Evolutionary conservation across 2,797 vertebrate species (phyloP).

Genomic region (Zenarchopterus dispar): DNA sequence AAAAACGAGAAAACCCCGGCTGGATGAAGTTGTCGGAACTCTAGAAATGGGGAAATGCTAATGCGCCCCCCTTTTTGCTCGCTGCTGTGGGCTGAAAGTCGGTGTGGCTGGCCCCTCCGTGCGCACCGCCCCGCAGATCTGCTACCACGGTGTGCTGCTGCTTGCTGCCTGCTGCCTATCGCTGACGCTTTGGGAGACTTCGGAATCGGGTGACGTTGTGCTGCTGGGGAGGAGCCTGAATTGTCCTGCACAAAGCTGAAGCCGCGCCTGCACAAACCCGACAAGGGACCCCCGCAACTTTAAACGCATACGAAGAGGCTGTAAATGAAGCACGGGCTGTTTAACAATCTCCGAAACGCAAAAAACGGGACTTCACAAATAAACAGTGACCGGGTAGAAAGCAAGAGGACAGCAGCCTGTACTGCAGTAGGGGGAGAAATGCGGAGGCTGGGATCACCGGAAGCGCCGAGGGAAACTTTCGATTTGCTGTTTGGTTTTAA

Average conservation of each 20-base stretch:
- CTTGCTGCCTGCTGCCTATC: conserved; percentile 46
- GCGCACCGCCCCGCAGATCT: conserved; percentile 62
- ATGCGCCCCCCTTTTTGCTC: conserved; percentile 7
- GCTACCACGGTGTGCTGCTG: conserved; percentile 61
- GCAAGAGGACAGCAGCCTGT: too few species aligned
- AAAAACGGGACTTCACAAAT: too few species aligned
- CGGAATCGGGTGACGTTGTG: conserved; percentile 76
- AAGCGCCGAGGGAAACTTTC: too few species aligned
- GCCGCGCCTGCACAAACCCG: conserved; percentile 3
- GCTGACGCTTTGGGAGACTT: conserved; percentile 68
- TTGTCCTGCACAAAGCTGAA: conserved; percentile 53
- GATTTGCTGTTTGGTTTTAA: too few species aligned
- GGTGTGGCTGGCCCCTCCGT: conserved; percentile 27
- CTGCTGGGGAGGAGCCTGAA: conserved; percentile 70
- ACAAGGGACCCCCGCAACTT: conserved; percentile 25
- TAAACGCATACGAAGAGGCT: neutral
- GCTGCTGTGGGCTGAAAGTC: conserved; percentile 9
- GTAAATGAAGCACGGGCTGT: too few species aligned
- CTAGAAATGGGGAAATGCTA: conserved; percentile 23
- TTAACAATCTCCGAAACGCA: too few species aligned
- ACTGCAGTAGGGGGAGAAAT: too few species aligned
- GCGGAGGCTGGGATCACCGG: too few species aligned
- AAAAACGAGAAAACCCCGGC: conserved; percentile 7
- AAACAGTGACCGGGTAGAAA: too few species aligned
- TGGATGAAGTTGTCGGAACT: conserved; percentile 61